phyloP scores from a whole-genome alignment of 1,140 invertebrate genomes.

The Zaprionus kolodkinae region DNA sequence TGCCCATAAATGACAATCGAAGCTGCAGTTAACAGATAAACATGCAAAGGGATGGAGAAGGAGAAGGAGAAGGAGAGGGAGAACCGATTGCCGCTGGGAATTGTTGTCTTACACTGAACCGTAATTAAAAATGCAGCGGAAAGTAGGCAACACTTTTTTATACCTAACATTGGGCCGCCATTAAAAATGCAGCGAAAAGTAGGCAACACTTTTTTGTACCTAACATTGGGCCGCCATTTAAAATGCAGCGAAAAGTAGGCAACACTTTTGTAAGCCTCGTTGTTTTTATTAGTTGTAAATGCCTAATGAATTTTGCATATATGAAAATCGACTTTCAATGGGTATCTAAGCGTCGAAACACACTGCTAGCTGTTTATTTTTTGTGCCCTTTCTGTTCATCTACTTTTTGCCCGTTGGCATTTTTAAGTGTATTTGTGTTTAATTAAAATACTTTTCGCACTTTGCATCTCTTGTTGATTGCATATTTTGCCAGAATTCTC shows the following conservation, averaged over 20 bases:
- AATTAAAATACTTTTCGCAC: conserved; percentile 65
- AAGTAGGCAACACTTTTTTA: conserved; percentile 34
- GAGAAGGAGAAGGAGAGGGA: conserved; percentile 1
- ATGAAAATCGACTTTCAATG: neutral
- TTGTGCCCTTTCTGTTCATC: neutral
- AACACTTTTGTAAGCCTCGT: too few species aligned
- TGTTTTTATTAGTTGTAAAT: too few species aligned
- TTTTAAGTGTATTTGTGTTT: conserved; percentile 59
- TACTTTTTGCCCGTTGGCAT: conserved; percentile 22
- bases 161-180: neutral
- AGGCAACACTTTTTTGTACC: too few species aligned
- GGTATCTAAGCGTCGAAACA: neutral
- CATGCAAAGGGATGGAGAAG: neutral
- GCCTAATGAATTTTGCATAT: neutral
- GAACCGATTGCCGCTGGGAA: conserved; percentile 4
- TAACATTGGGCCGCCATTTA: too few species aligned
- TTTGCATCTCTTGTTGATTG: conserved; percentile 48
- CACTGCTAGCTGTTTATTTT: neutral
- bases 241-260: too few species aligned
- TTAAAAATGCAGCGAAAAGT: too few species aligned
- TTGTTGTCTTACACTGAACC: neutral
- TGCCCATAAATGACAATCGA: conserved; percentile 58
- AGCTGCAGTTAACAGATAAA: conserved; percentile 34
- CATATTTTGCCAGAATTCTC: conserved; percentile 37
- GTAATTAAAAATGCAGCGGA: conserved; percentile 46